These are phyloP conservation scores for Antennarius striatus DNA, from an alignment of 2,113 vertebrate genomes.

Conservation along the genomic window DNA sequence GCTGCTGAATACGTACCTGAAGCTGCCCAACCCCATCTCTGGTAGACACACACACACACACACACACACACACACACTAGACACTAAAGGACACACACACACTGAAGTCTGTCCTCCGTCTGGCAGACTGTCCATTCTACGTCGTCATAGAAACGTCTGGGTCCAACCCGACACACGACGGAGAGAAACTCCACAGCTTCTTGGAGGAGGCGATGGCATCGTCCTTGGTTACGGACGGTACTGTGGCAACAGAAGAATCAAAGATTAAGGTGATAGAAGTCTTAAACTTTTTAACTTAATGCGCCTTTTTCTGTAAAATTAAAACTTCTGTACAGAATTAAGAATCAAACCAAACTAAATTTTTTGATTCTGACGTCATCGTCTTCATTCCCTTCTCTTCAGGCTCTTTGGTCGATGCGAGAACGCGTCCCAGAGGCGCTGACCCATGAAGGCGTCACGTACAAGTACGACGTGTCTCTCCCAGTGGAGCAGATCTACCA, in stretches of 20 bases:
- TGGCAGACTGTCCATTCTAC: slow-evolving; percentile 89
- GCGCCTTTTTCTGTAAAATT: too few relatives aligned
- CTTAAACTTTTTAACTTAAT: not conserved
- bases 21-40: slow-evolving; percentile 84
- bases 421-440: slow-evolving; percentile 93
- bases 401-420: slow-evolving; percentile 89
- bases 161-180: slow-evolving; percentile 83
- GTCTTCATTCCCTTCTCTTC: not conserved
- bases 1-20: slow-evolving; percentile 85
- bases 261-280: slow-evolving; percentile 84
- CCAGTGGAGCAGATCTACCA: slow-evolving; percentile 89
- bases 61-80: not conserved
- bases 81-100: not conserved
- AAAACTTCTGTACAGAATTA: too few relatives aligned
- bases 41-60: slow-evolving; percentile 73
- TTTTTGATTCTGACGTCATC: not conserved
- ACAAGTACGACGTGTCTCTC: slow-evolving; percentile 94
- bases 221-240: slow-evolving; percentile 85
- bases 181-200: slow-evolving; percentile 88
- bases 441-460: slow-evolving; percentile 85
- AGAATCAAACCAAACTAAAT: not conserved
- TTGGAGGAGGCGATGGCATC: slow-evolving; percentile 82
- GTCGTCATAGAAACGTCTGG: slow-evolving; percentile 93
- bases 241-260: slow-evolving; percentile 84
- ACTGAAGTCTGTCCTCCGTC: not conserved